A percentile compares a stretch with the other conserved stretches of the same genome.
Evolutionary conservation across 2,797 vertebrate genomes (phyloP).

Genomic region (Pteropus rufus): DNA sequence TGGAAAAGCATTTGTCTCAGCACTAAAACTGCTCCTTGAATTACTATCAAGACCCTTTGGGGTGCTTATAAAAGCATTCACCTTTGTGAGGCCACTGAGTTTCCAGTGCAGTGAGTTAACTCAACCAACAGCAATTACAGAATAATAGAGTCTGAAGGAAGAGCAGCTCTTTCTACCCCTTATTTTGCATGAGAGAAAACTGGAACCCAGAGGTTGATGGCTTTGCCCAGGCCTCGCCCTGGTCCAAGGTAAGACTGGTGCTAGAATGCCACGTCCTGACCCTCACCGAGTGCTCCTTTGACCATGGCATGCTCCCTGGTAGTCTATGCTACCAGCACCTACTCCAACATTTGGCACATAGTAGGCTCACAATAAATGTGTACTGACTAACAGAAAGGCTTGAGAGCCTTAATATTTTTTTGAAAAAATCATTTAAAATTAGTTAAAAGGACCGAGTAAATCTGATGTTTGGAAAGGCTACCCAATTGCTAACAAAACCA

Average conservation of each 20-base stretch:
- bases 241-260: background rate
- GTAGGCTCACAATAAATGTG: background rate
- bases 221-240: background rate
- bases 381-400: background rate
- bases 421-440: background rate
- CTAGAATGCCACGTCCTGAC: background rate
- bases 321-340: background rate
- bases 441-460: background rate
- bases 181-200: background rate
- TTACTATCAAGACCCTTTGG: background rate
- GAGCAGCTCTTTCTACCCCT: background rate
- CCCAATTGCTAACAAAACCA: background rate
- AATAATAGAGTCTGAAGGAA: background rate
- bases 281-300: background rate
- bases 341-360: background rate
- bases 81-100: background rate
- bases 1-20: background rate
- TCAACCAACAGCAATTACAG: background rate
- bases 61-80: background rate
- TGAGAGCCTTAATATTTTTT: background rate
- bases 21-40: background rate
- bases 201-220: background rate
- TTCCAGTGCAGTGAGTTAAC: background rate
- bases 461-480: background rate
- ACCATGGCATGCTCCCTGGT: background rate